These are phyloP conservation scores for Ectemnius cavifrons DNA, from an alignment of 2,888 invertebrate genomes.

Conservation along the genomic window DNA sequence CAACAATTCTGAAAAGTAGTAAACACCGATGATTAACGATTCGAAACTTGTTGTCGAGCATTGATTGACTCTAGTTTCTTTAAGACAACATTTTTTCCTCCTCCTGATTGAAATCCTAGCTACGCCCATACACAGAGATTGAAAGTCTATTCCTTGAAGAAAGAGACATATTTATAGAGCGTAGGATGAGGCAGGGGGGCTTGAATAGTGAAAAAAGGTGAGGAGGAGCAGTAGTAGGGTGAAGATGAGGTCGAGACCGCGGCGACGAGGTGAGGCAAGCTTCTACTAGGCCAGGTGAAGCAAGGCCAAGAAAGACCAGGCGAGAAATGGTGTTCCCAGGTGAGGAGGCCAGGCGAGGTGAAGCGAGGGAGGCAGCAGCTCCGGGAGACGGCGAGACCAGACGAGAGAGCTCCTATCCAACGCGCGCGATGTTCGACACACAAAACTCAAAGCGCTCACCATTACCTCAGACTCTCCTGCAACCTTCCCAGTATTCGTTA, in stretches of 20 bases:
- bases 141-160: neutral
- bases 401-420: constrained; percentile 51
- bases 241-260: constrained; percentile 23
- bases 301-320: constrained; percentile 4
- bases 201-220: neutral
- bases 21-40: neutral
- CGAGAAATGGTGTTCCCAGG: neutral
- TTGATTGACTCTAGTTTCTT: neutral
- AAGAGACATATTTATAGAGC: constrained; percentile 47
- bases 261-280: neutral
- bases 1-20: neutral
- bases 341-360: neutral
- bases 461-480: constrained; percentile 61
- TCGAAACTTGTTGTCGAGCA: neutral
- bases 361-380: constrained; percentile 7
- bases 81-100: too few species aligned
- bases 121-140: constrained; percentile 35
- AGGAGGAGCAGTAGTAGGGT: constrained; percentile 11
- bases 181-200: constrained; percentile 13
- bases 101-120: neutral
- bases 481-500: constrained; percentile 68
- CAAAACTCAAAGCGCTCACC: constrained; percentile 51
- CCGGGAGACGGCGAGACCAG: constrained; percentile 25
- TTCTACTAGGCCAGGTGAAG: constrained; percentile 41
- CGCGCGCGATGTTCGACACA: constrained; percentile 52